Conservation (phyloP, 2,888 invertebrate species). For the Heteromurus nitidus region DNA sequence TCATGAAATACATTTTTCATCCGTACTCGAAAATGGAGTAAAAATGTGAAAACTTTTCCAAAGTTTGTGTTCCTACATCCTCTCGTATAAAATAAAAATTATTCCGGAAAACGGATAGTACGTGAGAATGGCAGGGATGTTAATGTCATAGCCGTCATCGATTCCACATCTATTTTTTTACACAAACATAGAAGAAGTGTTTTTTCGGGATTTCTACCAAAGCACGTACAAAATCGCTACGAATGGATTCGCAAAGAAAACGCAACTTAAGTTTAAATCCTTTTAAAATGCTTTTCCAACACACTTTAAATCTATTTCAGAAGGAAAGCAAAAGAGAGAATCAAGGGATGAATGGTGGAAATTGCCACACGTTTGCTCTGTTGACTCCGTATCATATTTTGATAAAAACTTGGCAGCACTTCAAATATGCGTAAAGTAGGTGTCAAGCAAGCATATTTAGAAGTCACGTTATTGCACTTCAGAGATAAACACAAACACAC, state of each 20-base stretch:
- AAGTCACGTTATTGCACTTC: slow-evolving; percentile 26
- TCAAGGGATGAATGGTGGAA: too few relatives aligned
- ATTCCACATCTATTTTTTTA: slow-evolving; percentile 21
- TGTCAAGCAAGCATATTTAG: slow-evolving; percentile 42
- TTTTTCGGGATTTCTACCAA: too few relatives aligned
- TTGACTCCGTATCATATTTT: slow-evolving; percentile 34
- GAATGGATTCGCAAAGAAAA: not conserved
- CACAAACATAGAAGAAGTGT: not conserved
- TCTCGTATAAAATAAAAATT: not conserved
- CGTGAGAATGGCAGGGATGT: slow-evolving; percentile 12
- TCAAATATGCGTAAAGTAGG: slow-evolving; percentile 47
- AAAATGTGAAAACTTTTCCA: slow-evolving; percentile 21
- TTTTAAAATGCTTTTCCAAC: not conserved
- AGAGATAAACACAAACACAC: not conserved
- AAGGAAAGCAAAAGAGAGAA: not conserved
- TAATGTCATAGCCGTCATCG: slow-evolving; percentile 35
- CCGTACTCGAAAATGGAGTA: not conserved
- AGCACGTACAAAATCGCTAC: not conserved
- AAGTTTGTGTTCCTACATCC: not conserved
- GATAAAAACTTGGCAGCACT: slow-evolving; percentile 41
- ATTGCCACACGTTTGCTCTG: not conserved
- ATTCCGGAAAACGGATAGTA: not conserved
- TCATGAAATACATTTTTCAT: slow-evolving; percentile 11
- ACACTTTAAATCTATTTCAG: not conserved
- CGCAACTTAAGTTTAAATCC: slow-evolving; percentile 2